These are phyloP conservation scores for Apogon talboti DNA, from an alignment of 2,797 vertebrate genomes.

Conservation along the genomic window DNA sequence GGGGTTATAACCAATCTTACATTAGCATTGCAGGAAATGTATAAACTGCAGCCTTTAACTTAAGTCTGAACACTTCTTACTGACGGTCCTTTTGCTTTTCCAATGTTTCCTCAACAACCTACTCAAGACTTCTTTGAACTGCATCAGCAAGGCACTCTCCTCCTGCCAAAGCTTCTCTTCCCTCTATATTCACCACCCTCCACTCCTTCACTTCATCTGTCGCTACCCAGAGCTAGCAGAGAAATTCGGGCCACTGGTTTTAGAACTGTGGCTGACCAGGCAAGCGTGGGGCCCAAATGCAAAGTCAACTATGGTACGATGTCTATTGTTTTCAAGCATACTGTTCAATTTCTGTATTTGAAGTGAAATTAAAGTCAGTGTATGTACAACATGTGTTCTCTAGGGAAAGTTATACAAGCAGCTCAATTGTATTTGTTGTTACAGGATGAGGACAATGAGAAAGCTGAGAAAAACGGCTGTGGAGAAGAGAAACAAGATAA, in stretches of 20 bases:
- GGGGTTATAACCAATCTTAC: conserved; percentile 7
- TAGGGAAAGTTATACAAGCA: conserved; percentile 15
- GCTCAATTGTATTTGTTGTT: conserved; percentile 10
- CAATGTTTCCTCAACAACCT: conserved; percentile 25
- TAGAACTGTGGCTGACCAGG: conserved; percentile 88
- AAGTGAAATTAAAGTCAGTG: too few species aligned
- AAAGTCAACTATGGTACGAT: conserved; percentile 27
- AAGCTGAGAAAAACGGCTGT: conserved; percentile 15
- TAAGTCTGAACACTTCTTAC: conserved; percentile 10
- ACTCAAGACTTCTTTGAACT: conserved; percentile 81
- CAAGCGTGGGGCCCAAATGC: conserved; percentile 21
- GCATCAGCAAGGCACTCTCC: conserved; percentile 83
- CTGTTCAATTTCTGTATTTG: too few species aligned
- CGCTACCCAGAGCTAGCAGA: conserved; percentile 86
- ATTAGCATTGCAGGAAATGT: conserved; percentile 12
- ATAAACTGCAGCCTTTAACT: conserved; percentile 11
- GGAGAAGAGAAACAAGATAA: conserved; percentile 34
- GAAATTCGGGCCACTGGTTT: conserved; percentile 82
- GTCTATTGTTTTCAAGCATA: not conserved
- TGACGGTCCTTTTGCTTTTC: conserved; percentile 16
- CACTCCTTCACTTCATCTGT: conserved; percentile 89
- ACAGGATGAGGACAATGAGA: conserved; percentile 30
- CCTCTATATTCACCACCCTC: conserved; percentile 88
- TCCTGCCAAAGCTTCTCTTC: conserved; percentile 81
- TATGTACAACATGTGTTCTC: too few species aligned